Percentiles rank a stretch among this genome's conserved stretches.
Evolutionary conservation across 2,888 invertebrate species (phyloP).

Genomic region (Scelioninae gen. 2): DNA sequence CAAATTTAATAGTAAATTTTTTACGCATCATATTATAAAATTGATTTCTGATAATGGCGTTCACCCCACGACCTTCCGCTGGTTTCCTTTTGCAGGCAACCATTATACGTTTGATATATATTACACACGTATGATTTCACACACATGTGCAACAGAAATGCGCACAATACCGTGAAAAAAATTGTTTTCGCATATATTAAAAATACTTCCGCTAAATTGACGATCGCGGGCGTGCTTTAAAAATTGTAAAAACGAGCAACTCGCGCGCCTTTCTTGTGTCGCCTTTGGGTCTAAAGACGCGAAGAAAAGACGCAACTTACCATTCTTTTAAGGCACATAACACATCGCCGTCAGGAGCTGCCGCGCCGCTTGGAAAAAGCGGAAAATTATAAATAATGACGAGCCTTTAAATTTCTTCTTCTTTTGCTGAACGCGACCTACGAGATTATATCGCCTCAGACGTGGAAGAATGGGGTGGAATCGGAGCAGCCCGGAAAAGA

Average conservation of each 20-base stretch:
- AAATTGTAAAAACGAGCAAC: slow-evolving; percentile 19
- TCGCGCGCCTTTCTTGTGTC: slow-evolving; percentile 38
- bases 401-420: slow-evolving; percentile 63
- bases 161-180: neutral
- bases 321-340: slow-evolving; percentile 68
- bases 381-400: slow-evolving; percentile 75
- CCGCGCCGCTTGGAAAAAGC: slow-evolving; percentile 63
- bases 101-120: no score
- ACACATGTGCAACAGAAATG: neutral
- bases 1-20: no score
- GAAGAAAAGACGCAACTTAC: slow-evolving; percentile 56
- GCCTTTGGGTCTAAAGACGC: slow-evolving; percentile 40
- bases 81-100: no score
- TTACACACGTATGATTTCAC: neutral
- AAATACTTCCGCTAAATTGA: slow-evolving; percentile 18
- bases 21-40: no score
- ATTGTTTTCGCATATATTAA: slow-evolving; percentile 5
- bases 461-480: slow-evolving; percentile 56
- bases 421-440: slow-evolving; percentile 53
- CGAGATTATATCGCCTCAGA: slow-evolving; percentile 55
- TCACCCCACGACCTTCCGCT: no score
- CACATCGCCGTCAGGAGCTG: slow-evolving; percentile 63
- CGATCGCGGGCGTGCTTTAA: slow-evolving; percentile 23
- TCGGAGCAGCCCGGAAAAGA: slow-evolving; percentile 58
- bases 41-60: no score